Evolutionary conservation across 2,797 vertebrate genomes (phyloP), one percentile per base, ranked within the genome.

Genomic region (Parambassis ranga): DNA sequence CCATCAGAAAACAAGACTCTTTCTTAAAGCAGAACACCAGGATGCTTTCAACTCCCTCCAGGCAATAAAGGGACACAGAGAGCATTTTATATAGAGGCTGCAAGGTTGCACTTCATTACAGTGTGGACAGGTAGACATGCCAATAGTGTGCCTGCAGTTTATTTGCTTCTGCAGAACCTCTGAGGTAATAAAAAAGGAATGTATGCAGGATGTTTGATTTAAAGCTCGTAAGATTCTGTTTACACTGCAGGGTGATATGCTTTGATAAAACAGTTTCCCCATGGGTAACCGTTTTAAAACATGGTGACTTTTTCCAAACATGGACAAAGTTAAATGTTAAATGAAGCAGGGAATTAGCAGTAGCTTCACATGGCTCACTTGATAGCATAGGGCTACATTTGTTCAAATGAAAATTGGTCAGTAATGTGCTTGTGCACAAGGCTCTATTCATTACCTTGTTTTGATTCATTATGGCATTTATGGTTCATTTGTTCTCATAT

Each of bases 61-160:
- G 80, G 81, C 81, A 83, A 83, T 81, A 82, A 83, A 85, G 61
- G 68, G 76, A 83, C 78, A 77, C 63, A 71, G 67, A 67, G 55
- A 75, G 61, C 79, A 79, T 84, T 88, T 86, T 85, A 83, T 85
- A 67, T 48, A 79, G 64, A 81, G 81, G 73, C 83, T 77, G 71
- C 55, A 85, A 79, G 77, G 81, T 84, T 87, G 61, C 74, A 80
- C 79, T 86, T 87, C 81, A 87, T 89, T 87, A 88, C 81, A 77
- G 77, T 48, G 71, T 53, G 60, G 77, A 77, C 57, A 82, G 77
- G 74, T 77, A 83, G 77, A 75, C 64, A 69, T 75, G 65, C 53
- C 65, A 70, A 26, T 72, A 44, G 74, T 82, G 65, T 84, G 76
- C 80, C 74, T 86, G 60, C 58, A 56, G 58, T 86, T 79, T 84